Evolutionary conservation across 2,888 invertebrate species (phyloP).

Genomic region (Neuroscelio doddi): DNA sequence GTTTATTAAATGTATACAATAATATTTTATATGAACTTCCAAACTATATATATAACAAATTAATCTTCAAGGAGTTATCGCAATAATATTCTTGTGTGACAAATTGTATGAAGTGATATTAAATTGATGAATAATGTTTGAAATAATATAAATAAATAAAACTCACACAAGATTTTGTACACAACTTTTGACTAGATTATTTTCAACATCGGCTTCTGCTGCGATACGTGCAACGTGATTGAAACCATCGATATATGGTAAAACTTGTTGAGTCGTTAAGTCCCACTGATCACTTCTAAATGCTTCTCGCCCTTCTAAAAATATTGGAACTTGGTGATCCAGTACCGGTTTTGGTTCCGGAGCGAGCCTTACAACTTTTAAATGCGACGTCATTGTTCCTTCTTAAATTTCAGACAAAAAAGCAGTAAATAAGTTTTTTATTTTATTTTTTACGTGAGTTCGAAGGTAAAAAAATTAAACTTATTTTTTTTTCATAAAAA

Average conservation of each 20-base stretch:
- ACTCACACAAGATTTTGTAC: conserved; percentile 90
- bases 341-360: conserved; percentile 86
- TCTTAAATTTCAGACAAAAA: too few relatives aligned
- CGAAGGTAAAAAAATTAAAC: conserved; percentile 1
- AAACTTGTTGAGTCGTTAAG: conserved; percentile 92
- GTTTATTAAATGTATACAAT: too few relatives aligned
- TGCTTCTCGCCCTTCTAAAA: conserved; percentile 79
- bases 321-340: conserved; percentile 93
- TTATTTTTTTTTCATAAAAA: background rate
- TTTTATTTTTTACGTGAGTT: background rate
- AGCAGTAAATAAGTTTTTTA: too few relatives aligned
- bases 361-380: conserved; percentile 89
- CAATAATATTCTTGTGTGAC: too few relatives aligned
- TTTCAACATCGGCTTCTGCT: conserved; percentile 92
- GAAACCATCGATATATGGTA: conserved; percentile 93
- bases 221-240: conserved; percentile 94
- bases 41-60: too few relatives aligned
- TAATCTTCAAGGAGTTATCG: too few relatives aligned
- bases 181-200: conserved; percentile 93
- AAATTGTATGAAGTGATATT: too few relatives aligned
- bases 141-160: too few relatives aligned
- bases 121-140: too few relatives aligned
- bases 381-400: conserved; percentile 89
- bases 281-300: conserved; percentile 89
- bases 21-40: background rate